Evolutionary conservation across 1,140 invertebrate species (phyloP).

Genomic region (Neodiprion virginianus): DNA sequence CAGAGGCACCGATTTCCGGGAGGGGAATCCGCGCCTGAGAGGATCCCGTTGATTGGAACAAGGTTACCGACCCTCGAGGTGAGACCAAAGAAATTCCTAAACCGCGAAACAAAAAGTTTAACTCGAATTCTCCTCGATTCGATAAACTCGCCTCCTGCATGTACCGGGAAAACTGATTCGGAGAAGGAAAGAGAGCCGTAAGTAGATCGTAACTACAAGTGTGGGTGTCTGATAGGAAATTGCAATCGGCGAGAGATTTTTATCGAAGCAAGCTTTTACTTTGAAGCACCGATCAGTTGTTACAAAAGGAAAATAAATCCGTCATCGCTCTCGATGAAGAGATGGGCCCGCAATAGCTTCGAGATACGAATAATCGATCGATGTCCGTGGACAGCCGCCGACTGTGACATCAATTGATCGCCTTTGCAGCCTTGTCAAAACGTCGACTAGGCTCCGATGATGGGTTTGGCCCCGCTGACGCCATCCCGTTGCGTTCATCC

Average conservation of each 20-base stretch:
- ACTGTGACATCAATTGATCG: not conserved
- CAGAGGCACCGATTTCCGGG: constrained; percentile 18
- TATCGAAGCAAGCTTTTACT: too few species aligned
- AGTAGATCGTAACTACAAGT: too few species aligned
- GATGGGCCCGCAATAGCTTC: too few species aligned
- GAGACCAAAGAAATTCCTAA: constrained; percentile 32
- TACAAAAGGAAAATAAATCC: too few species aligned
- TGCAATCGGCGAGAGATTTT: too few species aligned
- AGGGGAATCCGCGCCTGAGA: constrained; percentile 31
- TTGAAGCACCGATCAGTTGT: too few species aligned
- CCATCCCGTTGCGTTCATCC: not conserved
- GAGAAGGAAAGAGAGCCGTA: too few species aligned
- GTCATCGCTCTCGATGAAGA: too few species aligned
- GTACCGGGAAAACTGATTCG: not conserved
- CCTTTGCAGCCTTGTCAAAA: not conserved
- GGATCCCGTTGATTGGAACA: constrained; percentile 43
- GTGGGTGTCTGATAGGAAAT: too few species aligned
- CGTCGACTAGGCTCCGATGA: not conserved
- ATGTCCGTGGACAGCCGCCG: too few species aligned
- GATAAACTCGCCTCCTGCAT: constrained; percentile 14
- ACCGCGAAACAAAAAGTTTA: constrained; percentile 39
- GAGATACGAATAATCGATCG: too few species aligned
- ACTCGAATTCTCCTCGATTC: constrained; percentile 34
- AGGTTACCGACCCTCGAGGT: constrained; percentile 37
- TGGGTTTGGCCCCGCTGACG: constrained; percentile 3